A percentile compares a stretch with the other conserved stretches of the same genome.
These are phyloP conservation scores for Vanessa atalanta DNA, from an alignment of 1,140 invertebrate genomes.

Conservation along the genomic window DNA sequence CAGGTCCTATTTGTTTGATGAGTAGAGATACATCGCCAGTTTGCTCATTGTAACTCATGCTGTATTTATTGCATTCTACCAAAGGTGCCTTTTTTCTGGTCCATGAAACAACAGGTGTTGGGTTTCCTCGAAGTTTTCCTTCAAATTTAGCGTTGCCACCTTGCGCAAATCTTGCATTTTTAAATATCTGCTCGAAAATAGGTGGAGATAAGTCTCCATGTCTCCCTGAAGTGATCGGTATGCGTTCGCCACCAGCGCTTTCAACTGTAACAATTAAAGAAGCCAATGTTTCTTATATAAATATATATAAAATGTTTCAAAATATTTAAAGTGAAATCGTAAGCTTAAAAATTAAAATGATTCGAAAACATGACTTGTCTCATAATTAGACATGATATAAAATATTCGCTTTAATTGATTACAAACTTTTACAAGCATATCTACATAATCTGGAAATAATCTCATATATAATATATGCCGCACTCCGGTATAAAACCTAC, in stretches of 20 bases:
- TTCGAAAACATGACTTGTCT: too few species aligned
- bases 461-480: neutral
- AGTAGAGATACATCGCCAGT: constrained; percentile 92
- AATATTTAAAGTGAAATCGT: too few species aligned
- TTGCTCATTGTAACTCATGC: constrained; percentile 92
- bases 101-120: constrained; percentile 97
- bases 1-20: constrained; percentile 94
- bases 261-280: constrained; percentile 76
- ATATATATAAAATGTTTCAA: too few species aligned
- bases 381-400: too few species aligned
- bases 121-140: constrained; percentile 93
- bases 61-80: constrained; percentile 90
- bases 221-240: constrained; percentile 74
- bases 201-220: constrained; percentile 90
- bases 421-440: too few species aligned
- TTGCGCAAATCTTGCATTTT: constrained; percentile 95
- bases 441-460: neutral
- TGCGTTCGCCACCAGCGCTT: constrained; percentile 69
- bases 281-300: neutral
- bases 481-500: constrained; percentile 10
- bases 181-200: constrained; percentile 96
- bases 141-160: constrained; percentile 96
- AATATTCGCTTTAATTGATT: too few species aligned
- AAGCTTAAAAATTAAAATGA: too few species aligned
- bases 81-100: constrained; percentile 92